Conservation (phyloP, 2,888 invertebrate species). For the Platycheirus rosarum region DNA sequence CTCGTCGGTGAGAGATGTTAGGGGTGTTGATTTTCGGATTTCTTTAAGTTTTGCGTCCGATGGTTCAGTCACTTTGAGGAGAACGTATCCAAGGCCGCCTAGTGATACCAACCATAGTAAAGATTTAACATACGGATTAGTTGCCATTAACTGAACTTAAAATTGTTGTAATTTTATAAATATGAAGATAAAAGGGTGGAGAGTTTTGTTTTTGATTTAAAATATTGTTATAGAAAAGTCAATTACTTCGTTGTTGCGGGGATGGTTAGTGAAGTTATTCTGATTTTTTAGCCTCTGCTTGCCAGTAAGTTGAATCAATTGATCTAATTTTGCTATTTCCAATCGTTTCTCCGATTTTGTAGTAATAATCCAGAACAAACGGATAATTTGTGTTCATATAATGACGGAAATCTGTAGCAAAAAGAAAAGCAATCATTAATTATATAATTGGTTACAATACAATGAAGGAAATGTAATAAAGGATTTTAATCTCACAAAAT, state of each 20-base stretch:
- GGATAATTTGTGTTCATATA: slow-evolving; percentile 87
- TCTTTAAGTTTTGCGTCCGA: slow-evolving; percentile 82
- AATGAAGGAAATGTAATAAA: too few relatives aligned
- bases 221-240: slow-evolving; percentile 53
- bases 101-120: slow-evolving; percentile 85
- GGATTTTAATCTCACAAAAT: too few relatives aligned
- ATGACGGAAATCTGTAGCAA: slow-evolving; percentile 88
- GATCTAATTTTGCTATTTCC: slow-evolving; percentile 83
- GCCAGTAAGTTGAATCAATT: slow-evolving; percentile 85
- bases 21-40: slow-evolving; percentile 76
- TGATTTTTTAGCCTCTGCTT: slow-evolving; percentile 75
- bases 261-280: slow-evolving; percentile 71
- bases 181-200: slow-evolving; percentile 55
- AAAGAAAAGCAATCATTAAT: too few relatives aligned
- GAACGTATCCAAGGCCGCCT: slow-evolving; percentile 85
- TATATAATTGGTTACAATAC: too few relatives aligned
- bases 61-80: slow-evolving; percentile 84
- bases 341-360: slow-evolving; percentile 86
- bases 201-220: slow-evolving; percentile 52
- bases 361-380: slow-evolving; percentile 87
- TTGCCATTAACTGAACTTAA: slow-evolving; percentile 77
- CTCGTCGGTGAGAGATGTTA: slow-evolving; percentile 74
- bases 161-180: slow-evolving; percentile 29
- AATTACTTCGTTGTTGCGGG: slow-evolving; percentile 48
- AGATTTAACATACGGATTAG: slow-evolving; percentile 82